These are phyloP conservation scores for Sebastes diploproa DNA, from an alignment of 2,797 vertebrate species.

Conservation along the genomic window DNA sequence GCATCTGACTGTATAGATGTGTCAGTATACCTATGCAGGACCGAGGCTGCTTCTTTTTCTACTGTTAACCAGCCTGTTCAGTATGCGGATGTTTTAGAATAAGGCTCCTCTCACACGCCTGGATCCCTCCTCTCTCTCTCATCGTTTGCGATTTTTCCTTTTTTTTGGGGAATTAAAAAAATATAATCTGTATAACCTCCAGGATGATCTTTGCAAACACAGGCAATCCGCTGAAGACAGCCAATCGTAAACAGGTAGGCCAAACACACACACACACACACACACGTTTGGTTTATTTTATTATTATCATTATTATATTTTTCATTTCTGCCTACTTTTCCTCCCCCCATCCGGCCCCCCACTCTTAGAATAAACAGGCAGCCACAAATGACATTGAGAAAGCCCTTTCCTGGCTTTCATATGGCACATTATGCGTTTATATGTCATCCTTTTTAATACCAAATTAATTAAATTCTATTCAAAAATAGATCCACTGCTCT, in stretches of 20 bases:
- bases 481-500: neutral
- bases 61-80: conserved; percentile 34
- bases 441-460: neutral
- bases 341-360: neutral
- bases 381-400: conserved; percentile 70
- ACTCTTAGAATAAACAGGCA: conserved; percentile 16
- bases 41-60: conserved; percentile 44
- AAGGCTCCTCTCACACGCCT: conserved; percentile 32
- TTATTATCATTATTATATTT: neutral
- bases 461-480: neutral
- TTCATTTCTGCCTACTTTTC: conserved; percentile 7
- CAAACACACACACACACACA: neutral
- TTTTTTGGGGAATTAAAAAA: conserved; percentile 26
- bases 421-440: neutral
- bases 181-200: conserved; percentile 63
- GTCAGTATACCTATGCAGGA: conserved; percentile 68
- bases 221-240: conserved; percentile 88
- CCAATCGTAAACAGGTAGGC: conserved; percentile 92
- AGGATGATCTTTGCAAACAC: conserved; percentile 97
- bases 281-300: neutral
- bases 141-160: conserved; percentile 34
- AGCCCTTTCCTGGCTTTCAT: conserved; percentile 52
- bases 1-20: conserved; percentile 72
- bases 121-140: conserved; percentile 57
- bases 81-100: conserved; percentile 71